phyloP scores from a whole-genome alignment of 2,113 vertebrate genomes.

The Ceuthmochares aereus region DNA sequence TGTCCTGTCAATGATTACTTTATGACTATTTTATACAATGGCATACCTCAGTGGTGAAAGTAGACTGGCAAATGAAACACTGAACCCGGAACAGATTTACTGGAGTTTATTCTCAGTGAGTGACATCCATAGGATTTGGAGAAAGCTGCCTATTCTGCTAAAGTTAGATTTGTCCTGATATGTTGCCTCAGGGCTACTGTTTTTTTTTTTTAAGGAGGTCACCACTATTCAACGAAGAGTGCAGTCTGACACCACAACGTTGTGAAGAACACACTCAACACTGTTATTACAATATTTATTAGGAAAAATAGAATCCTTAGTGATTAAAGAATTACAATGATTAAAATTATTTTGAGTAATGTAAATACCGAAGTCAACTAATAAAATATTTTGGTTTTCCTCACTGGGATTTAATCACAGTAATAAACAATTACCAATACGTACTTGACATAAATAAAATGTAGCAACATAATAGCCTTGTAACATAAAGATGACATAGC shows the following conservation, averaged over 20 bases:
- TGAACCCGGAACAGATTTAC: neutral
- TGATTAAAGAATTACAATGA: neutral
- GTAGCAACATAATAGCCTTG: neutral
- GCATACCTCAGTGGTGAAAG: neutral
- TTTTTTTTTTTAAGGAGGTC: neutral
- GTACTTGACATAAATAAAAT: neutral
- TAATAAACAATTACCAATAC: conserved; percentile 1
- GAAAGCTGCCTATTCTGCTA: neutral
- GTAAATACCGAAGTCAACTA: neutral
- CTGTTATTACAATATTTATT: neutral
- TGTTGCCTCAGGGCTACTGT: neutral
- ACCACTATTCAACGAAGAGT: neutral
- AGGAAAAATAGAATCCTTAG: neutral
- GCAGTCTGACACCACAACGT: accelerated
- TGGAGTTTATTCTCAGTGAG: neutral
- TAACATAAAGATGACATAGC: neutral
- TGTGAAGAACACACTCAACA: neutral
- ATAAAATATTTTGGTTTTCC: neutral
- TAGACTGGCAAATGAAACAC: neutral
- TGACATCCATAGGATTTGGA: neutral
- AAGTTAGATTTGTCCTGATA: neutral
- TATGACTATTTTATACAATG: too few relatives aligned
- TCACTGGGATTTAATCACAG: conserved; percentile 8
- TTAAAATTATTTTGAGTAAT: neutral
- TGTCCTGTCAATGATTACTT: neutral